Base-by-base conservation (phyloP, 53 echinoderm and acorn worm species). In the Arbacia lixula region DNA sequence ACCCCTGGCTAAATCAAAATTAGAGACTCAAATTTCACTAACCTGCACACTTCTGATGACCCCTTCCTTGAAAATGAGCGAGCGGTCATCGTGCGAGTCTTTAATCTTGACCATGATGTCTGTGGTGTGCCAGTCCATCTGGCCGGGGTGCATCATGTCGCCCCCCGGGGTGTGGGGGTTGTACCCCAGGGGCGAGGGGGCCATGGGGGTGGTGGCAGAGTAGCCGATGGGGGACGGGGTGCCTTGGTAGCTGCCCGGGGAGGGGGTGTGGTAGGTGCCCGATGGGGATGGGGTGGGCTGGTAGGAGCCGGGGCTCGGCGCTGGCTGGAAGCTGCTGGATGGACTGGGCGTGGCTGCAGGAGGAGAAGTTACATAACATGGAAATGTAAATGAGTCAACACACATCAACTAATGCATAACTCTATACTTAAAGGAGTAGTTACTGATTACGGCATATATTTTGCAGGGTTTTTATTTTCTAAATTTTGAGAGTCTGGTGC, bases 271-370 rank as follows among this genome's bases (percentile, higher is more conserved):
- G 84, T 92, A 93, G 88, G 88, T 87, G 33, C 88, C 85, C 29
- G 84, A 74, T 0, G 98, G 94, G 75, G 96, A 96, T 0, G 94
- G 94, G 29, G 94, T 95, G 27, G 92, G 85, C 26, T 94, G 98
- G 87, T 98, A 98, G 60, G 87, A 87, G 36, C 99, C 99, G 19
- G 99, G 99, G 49, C 99, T 99, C 0, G 99, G 94, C 20, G 94
- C 94, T 34, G 88, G 92, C 40, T 95, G 90, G 72, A 90, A 92
- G 54, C 92, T 95, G 53, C 84, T 85, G 0, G 96, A 91, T 17
- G 99, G 95, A 38, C 95, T 95, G 12, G 99, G 94, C 5, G 95
- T 95, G 54, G 91, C 96, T 89, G 69, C 12, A 88, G 17, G 12
- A 50, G 1, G 14, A 51, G n/a, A 32, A 71, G 4, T 5, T 0